Conservation (phyloP, 2,888 invertebrate genomes). For the Parnassius mnemosyne region DNA sequence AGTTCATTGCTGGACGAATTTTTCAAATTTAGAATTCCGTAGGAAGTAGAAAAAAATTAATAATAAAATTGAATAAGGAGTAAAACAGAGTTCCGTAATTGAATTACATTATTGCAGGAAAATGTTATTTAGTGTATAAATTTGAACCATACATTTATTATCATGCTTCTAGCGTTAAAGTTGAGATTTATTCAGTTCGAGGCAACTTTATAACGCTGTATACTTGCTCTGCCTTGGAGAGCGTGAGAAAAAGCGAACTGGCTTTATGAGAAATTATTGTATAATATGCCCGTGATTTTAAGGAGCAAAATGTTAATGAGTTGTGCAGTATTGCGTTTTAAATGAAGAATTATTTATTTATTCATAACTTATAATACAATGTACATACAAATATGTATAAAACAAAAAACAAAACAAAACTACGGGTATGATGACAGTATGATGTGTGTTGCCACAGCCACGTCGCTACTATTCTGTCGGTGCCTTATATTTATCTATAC, state of each 20-base stretch:
- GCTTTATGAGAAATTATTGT: slow-evolving; percentile 40
- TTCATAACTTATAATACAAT: too few species aligned
- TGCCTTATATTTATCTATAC: too few species aligned
- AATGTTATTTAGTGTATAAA: slow-evolving; percentile 16
- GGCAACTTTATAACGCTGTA: slow-evolving; percentile 36
- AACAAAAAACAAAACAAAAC: too few species aligned
- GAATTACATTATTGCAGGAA: neutral
- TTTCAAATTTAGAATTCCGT: too few species aligned
- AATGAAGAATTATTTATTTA: neutral
- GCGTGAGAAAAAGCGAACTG: slow-evolving; percentile 37
- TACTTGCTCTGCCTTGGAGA: slow-evolving; percentile 32
- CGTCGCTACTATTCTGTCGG: too few species aligned
- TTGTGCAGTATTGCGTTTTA: neutral
- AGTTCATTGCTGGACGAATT: too few species aligned
- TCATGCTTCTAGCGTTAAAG: slow-evolving; percentile 25
- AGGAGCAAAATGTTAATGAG: slow-evolving; percentile 24
- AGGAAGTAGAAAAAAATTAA: too few species aligned
- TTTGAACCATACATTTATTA: slow-evolving; percentile 20
- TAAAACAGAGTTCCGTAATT: neutral
- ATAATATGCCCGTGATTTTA: slow-evolving; percentile 31
- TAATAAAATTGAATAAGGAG: too few species aligned
- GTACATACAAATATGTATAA: too few species aligned
- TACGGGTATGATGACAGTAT: too few species aligned
- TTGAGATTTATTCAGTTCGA: slow-evolving; percentile 34
- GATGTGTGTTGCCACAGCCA: too few species aligned